phyloP scores from a whole-genome alignment of 2,113 vertebrate species.

The Nothobranchius furzeri region DNA sequence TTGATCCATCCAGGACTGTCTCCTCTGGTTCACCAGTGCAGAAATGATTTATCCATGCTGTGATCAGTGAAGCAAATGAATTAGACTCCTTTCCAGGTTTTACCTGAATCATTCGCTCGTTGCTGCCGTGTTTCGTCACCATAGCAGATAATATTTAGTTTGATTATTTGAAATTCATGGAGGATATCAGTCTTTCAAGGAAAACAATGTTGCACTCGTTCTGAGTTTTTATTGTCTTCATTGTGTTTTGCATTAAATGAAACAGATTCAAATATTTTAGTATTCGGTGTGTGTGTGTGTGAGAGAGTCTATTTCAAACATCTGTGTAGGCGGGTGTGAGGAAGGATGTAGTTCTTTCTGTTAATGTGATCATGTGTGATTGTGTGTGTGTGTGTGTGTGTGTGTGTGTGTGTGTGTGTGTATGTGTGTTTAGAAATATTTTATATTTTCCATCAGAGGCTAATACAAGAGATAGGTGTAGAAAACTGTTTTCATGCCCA shows the following conservation, averaged over 20 bases:
- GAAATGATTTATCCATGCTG: too few species aligned
- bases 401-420: constrained; percentile 4
- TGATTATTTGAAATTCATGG: background rate
- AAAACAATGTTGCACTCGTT: background rate
- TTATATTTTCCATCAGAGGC: too few species aligned
- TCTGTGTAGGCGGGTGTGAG: constrained; percentile 29
- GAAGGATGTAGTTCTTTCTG: constrained; percentile 16
- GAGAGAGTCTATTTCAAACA: background rate
- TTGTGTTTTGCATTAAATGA: background rate
- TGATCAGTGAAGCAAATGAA: background rate
- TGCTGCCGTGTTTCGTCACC: background rate
- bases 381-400: constrained; percentile 18
- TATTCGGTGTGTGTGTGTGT: too few species aligned
- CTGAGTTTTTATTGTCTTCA: background rate
- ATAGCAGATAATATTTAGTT: too few species aligned
- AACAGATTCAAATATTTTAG: too few species aligned
- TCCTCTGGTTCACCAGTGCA: background rate
- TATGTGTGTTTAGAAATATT: too few species aligned
- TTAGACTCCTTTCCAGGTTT: background rate
- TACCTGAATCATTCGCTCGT: background rate
- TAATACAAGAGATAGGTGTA: too few species aligned
- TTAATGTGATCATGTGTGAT: background rate
- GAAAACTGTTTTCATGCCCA: too few species aligned
- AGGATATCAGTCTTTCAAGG: background rate
- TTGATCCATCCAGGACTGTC: too few species aligned